A percentile compares a stretch with the other conserved stretches of the same genome.
These are phyloP conservation scores for Morpho deidamia DNA, from an alignment of 2,888 invertebrate species.

Conservation along the genomic window DNA sequence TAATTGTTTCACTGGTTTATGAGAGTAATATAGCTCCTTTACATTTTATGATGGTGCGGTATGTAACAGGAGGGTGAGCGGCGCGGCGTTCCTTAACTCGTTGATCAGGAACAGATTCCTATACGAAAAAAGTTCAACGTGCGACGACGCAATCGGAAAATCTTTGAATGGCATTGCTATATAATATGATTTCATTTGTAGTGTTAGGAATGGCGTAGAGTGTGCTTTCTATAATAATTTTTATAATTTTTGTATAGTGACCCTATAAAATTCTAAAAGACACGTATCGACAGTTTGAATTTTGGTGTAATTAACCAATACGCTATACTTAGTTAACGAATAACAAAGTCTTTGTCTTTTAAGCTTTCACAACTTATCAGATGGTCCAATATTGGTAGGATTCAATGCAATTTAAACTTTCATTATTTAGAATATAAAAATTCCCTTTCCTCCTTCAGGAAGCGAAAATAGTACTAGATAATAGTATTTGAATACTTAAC, in stretches of 20 bases:
- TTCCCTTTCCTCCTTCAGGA: too few species aligned
- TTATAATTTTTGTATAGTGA: background rate
- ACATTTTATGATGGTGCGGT: constrained; percentile 67
- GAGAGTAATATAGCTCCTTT: constrained; percentile 54
- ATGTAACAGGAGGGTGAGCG: constrained; percentile 49
- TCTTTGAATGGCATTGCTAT: constrained; percentile 62
- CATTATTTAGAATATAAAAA: too few species aligned
- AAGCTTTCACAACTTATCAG: too few species aligned
- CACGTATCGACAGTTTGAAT: too few species aligned
- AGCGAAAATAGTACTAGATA: too few species aligned
- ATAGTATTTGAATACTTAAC: too few species aligned
- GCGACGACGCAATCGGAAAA: constrained; percentile 50
- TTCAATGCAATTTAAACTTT: too few species aligned
- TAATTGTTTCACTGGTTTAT: constrained; percentile 54
- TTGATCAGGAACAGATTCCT: constrained; percentile 71
- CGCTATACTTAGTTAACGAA: too few species aligned
- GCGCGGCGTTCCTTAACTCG: constrained; percentile 46
- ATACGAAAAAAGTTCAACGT: constrained; percentile 49
- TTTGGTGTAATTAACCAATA: too few species aligned
- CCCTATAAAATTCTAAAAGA: too few species aligned
- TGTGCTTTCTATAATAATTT: background rate
- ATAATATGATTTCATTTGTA: constrained; percentile 35
- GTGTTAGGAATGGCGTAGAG: constrained; percentile 31
- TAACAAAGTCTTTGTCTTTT: too few species aligned
- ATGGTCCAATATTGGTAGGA: too few species aligned